Evolutionary conservation across 2,113 vertebrate species (phyloP), one percentile per base, ranked within the genome.

Genomic region (Syngnathus typhle): DNA sequence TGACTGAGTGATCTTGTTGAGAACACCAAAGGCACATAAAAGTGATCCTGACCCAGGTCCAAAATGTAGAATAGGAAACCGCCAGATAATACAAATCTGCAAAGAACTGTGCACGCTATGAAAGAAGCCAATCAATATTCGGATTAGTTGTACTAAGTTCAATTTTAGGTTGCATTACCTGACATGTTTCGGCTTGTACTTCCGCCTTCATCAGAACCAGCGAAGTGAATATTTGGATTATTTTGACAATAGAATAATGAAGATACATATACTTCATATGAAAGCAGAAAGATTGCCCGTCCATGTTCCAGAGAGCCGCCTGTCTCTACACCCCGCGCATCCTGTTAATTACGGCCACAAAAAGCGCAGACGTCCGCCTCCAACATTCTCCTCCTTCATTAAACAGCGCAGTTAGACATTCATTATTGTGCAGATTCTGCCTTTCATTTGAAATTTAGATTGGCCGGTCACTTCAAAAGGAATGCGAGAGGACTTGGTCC

Each of bases 361-460:
- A 89, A 83, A 88, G 81, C 86, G 73, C 71, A 89, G 85, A 91
- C 85, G 82, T 89, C 85, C 84, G 82, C 88, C 82, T 82, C 76
- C 80, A 81, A 79, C 87, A 88, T 89, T 82, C 87, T 87, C 82
- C 87, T 88, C 85, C 86, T 90, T 91, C 89, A 91, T 92, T 90
- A 91, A 86, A 81, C 88, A 84, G 84, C 81, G 83, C 84, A 85
- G 90, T 88, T 88, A 85, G 83, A 90, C 83, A 82, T 89, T 88
- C 86, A 92, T 96, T 94, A 95, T 95, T 95, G 94, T 93, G 93
- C 89, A 94, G 93, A 94, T 91, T 90, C 88, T 81, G 90, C 83
- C 85, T 91, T 91, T 89, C 90, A 95, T 96, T 96, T 94, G 92
- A 95, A 95, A 94, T 95, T 95, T 92, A 96, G 93, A 95, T 95